Evolutionary conservation across 2,113 vertebrate species (phyloP).

Genomic region (Donacobius atricapilla): DNA sequence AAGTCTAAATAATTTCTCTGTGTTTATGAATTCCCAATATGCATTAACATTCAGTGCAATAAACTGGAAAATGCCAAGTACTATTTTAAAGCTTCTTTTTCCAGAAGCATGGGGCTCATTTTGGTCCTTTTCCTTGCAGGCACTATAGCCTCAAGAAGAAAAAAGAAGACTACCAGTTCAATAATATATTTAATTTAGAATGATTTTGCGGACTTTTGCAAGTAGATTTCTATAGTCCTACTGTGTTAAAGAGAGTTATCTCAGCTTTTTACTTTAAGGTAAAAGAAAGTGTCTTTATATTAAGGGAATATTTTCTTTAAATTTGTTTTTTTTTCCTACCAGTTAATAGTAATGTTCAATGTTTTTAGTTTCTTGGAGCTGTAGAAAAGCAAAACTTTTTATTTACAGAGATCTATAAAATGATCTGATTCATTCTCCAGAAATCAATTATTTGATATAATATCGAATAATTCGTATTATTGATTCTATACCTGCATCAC

Average conservation of each 20-base stretch:
- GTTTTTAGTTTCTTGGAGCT: neutral
- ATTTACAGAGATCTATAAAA: neutral
- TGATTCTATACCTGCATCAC: neutral
- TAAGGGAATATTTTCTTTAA: neutral
- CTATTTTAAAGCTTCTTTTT: conserved; percentile 54
- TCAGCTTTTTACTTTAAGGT: neutral
- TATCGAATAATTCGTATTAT: neutral
- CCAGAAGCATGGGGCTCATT: neutral
- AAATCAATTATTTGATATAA: neutral
- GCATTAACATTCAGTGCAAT: conserved; percentile 46
- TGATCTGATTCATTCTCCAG: neutral
- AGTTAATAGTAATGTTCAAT: neutral
- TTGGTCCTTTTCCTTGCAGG: neutral
- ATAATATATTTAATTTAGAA: neutral
- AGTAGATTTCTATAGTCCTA: neutral
- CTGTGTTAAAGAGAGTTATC: neutral
- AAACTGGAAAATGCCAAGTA: conserved; percentile 50
- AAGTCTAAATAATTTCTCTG: conserved; percentile 31
- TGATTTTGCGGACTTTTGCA: neutral
- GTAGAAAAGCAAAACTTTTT: neutral
- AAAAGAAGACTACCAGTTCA: neutral
- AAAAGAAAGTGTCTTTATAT: neutral
- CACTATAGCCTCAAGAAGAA: neutral
- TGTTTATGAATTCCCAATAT: conserved; percentile 61
- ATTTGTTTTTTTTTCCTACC: neutral